Base-by-base conservation (phyloP, 2,888 invertebrate genomes). In the Tenthredo mesomela region DNA sequence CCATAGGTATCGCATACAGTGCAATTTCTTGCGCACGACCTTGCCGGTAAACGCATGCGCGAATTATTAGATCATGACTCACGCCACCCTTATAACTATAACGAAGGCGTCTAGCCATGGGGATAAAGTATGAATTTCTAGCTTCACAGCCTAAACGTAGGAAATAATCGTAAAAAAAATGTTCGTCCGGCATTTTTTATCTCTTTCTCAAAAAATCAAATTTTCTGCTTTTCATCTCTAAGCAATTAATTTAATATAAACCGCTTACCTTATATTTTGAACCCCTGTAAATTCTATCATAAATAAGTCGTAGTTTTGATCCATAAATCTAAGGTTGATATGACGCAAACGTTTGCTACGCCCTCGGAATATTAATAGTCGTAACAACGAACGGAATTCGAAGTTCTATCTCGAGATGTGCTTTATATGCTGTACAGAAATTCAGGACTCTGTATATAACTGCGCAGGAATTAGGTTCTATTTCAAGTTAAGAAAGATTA, bases 11-110 rank as follows among this genome's bases (percentile, higher is more conserved):
- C 47, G 75, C n/a, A n/a, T 77, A 37, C 43, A 18, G n/a, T 54
- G 77, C 77, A 77, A 50, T 77, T 77, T 77, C 77, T 77, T 77
- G 77, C 29, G 54, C 77, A 77, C 77, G 77, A 77, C 77, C 77
- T 77, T 77, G 77, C n/a, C 15, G 54, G 6, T 29, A 18, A 54
- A 33, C 50, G 77, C 77, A 18, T 77, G 77, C 77, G 77, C 54
- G 40, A 43, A 73, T 40, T 73, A 73, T 73, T 43, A 43, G 25
- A 70, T 37, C 70, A 29, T 70, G 70, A 70, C 70, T 70, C 70
- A 70, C 70, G 33, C 29, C 70, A 70, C 37, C 37, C 70, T 29
- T 29, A 37, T 15, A 29, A 37, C 37, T 70, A 29, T 70, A 29
- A 25, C 61, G 25, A 61, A 70, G 37, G 70, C n/a, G 37, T 70